phyloP scores from a whole-genome alignment of 2,888 invertebrate genomes.

The Lepidocyrtoides sp. region DNA sequence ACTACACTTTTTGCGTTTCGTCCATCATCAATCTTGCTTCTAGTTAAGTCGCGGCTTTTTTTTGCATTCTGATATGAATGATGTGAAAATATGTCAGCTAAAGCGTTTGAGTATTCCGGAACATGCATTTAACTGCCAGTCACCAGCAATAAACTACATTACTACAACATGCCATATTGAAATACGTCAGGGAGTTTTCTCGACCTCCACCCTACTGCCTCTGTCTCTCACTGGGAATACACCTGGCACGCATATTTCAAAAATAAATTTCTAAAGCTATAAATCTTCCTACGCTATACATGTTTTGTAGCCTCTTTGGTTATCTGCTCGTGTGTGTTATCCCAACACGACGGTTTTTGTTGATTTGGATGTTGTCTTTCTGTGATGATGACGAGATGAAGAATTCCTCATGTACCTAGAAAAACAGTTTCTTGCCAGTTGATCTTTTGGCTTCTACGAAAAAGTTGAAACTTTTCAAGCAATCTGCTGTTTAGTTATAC shows the following conservation, averaged over 20 bases:
- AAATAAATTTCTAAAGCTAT: conserved; percentile 36
- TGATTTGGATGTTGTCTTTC: background rate
- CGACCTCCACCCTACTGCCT: conserved; percentile 41
- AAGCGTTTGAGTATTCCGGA: background rate
- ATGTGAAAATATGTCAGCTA: conserved; percentile 12
- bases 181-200: background rate
- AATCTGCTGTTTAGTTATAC: too few species aligned
- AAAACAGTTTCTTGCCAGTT: background rate
- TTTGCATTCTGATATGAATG: conserved; percentile 19
- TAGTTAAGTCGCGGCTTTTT: conserved; percentile 10
- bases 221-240: conserved; percentile 52
- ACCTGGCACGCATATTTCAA: conserved; percentile 70
- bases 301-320: background rate
- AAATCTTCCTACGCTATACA: conserved; percentile 40
- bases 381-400: conserved; percentile 1
- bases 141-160: background rate
- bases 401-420: conserved; percentile 16
- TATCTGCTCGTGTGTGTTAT: background rate
- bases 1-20: conserved; percentile 6
- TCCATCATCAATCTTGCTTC: conserved; percentile 23
- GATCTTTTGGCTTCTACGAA: background rate
- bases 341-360: background rate
- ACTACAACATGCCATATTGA: background rate
- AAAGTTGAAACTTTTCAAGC: background rate
- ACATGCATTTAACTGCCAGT: conserved; percentile 4